Percentiles rank a stretch among this genome's conserved stretches.
Evolutionary conservation across 2,113 vertebrate genomes (phyloP).

Genomic region (Mastomys coucha): DNA sequence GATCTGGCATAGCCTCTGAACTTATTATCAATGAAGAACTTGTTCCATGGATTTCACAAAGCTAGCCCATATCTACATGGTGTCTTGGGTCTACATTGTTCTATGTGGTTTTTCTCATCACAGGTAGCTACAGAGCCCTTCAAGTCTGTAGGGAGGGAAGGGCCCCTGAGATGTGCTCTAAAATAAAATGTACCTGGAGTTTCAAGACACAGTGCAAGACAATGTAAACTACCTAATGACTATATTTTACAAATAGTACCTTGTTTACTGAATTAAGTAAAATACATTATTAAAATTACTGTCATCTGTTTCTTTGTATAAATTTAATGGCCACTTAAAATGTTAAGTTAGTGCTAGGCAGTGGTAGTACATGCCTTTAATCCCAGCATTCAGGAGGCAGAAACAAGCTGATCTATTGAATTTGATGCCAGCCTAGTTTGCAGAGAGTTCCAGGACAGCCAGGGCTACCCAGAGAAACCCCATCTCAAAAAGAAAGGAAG

Average conservation of each 20-base stretch:
- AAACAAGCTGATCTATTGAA: not conserved
- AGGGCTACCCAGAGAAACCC: not conserved
- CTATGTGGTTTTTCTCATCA: not conserved
- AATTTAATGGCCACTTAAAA: constrained; percentile 26
- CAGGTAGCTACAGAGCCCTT: not conserved
- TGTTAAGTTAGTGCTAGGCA: not conserved
- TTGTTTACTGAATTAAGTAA: constrained; percentile 20
- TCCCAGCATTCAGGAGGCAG: not conserved
- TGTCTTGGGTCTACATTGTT: not conserved
- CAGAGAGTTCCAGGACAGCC: not conserved
- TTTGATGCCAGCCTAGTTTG: not conserved
- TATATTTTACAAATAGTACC: not conserved
- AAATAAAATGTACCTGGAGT: not conserved
- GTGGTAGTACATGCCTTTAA: not conserved
- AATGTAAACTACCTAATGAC: not conserved
- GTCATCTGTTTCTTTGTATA: not conserved
- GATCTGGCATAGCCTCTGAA: not conserved
- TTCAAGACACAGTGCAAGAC: constrained; percentile 16
- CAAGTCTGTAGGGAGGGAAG: not conserved
- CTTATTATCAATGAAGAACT: not conserved
- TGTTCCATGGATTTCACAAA: not conserved
- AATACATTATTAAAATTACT: constrained; percentile 54
- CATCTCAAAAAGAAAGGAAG: not conserved
- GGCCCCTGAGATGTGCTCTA: not conserved
- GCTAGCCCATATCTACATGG: not conserved